phyloP scores from a whole-genome alignment of 2,888 invertebrate genomes.

The Acronicta leporina region DNA sequence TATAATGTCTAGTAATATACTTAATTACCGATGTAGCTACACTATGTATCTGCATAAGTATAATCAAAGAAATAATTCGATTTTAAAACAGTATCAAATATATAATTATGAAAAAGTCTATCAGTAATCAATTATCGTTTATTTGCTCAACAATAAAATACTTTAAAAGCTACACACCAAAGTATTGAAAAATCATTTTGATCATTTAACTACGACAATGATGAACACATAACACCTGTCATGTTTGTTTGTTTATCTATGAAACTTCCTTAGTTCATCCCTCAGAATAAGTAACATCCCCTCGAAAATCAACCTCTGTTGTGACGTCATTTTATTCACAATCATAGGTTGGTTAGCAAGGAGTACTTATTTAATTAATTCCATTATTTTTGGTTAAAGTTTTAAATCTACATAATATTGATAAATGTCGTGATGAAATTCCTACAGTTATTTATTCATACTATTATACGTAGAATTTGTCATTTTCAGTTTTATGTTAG shows the following conservation, averaged over 20 bases:
- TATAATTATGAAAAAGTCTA: no score
- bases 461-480: not conserved
- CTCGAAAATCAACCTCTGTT: conserved; percentile 47
- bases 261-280: conserved; percentile 68
- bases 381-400: not conserved
- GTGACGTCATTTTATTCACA: conserved; percentile 51
- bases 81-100: no score
- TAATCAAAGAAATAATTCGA: no score
- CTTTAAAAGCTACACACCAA: no score
- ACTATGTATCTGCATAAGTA: no score
- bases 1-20: no score
- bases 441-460: conserved; percentile 1
- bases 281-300: no score
- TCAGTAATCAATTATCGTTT: no score
- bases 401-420: not conserved
- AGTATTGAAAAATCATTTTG: no score
- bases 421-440: conserved; percentile 1
- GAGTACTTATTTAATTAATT: no score
- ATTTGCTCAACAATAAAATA: no score
- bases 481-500: not conserved
- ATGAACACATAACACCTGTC: conserved; percentile 77
- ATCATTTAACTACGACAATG: conserved; percentile 73
- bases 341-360: not conserved
- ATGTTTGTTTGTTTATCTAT: conserved; percentile 78
- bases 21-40: no score